Base-by-base conservation (phyloP, 2,113 vertebrate species). In the Zosterops japonicus region DNA sequence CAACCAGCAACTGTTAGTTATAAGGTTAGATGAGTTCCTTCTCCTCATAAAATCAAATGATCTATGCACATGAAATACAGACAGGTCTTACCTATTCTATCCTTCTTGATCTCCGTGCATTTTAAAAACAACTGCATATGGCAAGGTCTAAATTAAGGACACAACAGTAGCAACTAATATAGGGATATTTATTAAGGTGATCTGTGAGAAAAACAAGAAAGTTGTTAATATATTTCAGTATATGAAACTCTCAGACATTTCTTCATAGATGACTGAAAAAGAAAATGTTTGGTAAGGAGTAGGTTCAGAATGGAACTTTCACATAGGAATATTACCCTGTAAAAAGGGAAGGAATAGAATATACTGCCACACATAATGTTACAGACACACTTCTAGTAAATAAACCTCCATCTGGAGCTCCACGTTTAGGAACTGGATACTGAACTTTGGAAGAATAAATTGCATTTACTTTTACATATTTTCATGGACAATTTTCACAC, bases 361-460 rank as follows among this genome's bases (percentile, higher is more conserved):
- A 61, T 36, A 90, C 31, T 70, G n/a, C 35, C 20, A 84, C 65
- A 82, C 18, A 53, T 56, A 75, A 78, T 49, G 33, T 78, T 89
- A 94, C 65, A 94, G 83, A 57, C 59, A 68, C 31, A 44, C 22
- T 91, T 79, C 49, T 86, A 94, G 94, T 87, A 96, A 93, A 93
- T 89, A 83, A 97, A 83, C 71, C 77, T 94, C 93, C 92, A 96
- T 92, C 93, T 97, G 95, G 94, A 93, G 71, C 27, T 90, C 91
- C 79, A 68, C 14, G 35, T 92, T 94, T 90, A 81, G 88, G 95
- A 96, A 92, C 72, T 24, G 41, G 95, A 92, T 97, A 92, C 94
- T 94, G 90, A 97, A 96, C 95, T 97, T 93, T 69, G 82, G 93
- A 94, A 96, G 95, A 86, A 81, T 89, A 94, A 96, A 98, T 77